phyloP scores from a whole-genome alignment of 2,113 vertebrate genomes.

The Lota lota region DNA sequence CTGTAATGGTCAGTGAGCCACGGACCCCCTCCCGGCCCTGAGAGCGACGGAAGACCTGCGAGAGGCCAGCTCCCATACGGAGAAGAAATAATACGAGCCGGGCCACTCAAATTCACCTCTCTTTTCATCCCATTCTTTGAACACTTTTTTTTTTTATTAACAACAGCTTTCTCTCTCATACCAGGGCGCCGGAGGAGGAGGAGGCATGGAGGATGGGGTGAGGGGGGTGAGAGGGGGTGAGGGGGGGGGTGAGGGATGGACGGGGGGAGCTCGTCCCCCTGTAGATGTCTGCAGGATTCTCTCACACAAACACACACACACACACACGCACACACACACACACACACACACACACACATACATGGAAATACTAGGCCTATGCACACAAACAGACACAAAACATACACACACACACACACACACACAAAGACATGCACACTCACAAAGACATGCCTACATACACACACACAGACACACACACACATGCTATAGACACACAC shows the following conservation, averaged over 20 bases:
- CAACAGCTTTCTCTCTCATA: conserved; percentile 79
- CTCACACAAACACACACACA: conserved; percentile 12
- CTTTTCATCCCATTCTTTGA: conserved; percentile 82
- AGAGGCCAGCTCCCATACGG: conserved; percentile 81
- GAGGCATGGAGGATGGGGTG: conserved; percentile 37
- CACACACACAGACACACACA: conserved; percentile 2
- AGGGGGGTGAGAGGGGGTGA: conserved; percentile 57
- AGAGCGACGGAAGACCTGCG: conserved; percentile 71
- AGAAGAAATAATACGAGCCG: conserved; percentile 80
- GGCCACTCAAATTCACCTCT: conserved; percentile 80
- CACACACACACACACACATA: conserved; percentile 34
- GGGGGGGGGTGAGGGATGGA: conserved; percentile 28
- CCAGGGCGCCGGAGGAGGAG: conserved; percentile 63
- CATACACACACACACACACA: not conserved
- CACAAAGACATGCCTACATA: conserved; percentile 1
- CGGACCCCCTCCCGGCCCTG: conserved; percentile 72
- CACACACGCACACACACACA: conserved; percentile 2
- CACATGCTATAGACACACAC: conserved; percentile 38
- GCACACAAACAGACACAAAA: conserved; percentile 3
- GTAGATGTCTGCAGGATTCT: conserved; percentile 62
- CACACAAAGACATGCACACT: not conserved
- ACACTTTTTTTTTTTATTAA: conserved; percentile 84
- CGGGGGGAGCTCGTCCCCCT: conserved; percentile 46
- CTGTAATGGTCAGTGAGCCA: conserved; percentile 74
- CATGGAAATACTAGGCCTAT: no score